Evolutionary conservation across 2,797 vertebrate species (phyloP).

Genomic region (Manis javanica): DNA sequence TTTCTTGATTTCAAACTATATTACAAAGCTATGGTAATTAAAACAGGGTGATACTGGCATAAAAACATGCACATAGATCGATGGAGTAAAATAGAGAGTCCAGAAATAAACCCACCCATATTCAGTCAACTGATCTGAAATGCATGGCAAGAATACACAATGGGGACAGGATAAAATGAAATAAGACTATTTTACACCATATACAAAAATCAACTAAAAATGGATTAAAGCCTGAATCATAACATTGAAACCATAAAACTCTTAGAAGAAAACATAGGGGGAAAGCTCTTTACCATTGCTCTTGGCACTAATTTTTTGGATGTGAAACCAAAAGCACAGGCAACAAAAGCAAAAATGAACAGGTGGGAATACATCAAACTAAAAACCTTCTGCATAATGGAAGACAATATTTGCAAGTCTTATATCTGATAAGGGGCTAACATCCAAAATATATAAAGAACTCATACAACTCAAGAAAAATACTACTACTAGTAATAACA

Average conservation of each 20-base stretch:
- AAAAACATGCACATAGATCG: neutral
- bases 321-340: neutral
- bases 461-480: neutral
- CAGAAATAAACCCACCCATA: neutral
- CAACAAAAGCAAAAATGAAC: no score
- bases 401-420: neutral
- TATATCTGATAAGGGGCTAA: neutral
- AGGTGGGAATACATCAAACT: no score
- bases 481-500: neutral
- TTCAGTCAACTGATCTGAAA: neutral
- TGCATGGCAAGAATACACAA: neutral
- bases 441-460: neutral
- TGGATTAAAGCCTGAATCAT: neutral
- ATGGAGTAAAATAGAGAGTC: neutral
- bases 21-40: neutral
- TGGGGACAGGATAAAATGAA: neutral
- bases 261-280: no score
- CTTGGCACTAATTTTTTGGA: neutral
- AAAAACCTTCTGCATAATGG: neutral
- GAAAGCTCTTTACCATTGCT: no score
- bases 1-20: neutral
- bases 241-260: no score
- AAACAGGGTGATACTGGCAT: neutral
- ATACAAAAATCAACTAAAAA: neutral
- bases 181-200: neutral